A percentile compares a stretch with the other conserved stretches of the same genome.
These are phyloP conservation scores for Stenolophus ochropezus DNA, from an alignment of 2,888 invertebrate species.

Conservation along the genomic window DNA sequence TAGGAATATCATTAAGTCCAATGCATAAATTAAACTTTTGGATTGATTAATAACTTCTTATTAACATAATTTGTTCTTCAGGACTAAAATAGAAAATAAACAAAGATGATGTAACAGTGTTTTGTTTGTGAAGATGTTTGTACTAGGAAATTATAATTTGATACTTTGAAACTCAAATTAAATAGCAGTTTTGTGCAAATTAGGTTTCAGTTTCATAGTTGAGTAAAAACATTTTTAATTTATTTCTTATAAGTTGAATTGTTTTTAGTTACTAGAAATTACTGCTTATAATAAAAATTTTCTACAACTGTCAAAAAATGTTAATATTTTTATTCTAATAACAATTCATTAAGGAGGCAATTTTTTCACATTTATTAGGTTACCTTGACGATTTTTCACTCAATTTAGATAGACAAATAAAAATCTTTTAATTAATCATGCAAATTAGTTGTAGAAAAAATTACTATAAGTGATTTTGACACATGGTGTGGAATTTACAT, in stretches of 20 bases:
- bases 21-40: neutral
- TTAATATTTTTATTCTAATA: too few relatives aligned
- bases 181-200: neutral
- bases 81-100: neutral
- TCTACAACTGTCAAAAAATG: too few relatives aligned
- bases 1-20: neutral
- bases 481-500: too few relatives aligned
- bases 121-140: neutral
- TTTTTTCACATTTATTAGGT: too few relatives aligned
- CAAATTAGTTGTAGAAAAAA: too few relatives aligned
- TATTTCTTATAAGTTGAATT: neutral
- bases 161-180: neutral
- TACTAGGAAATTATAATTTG: neutral
- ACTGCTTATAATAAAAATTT: too few relatives aligned
- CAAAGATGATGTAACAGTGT: neutral
- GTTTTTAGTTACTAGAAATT: neutral
- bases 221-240: neutral
- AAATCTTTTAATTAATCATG: too few relatives aligned
- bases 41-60: neutral
- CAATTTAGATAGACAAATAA: too few relatives aligned
- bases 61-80: neutral
- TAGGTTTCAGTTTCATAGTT: neutral
- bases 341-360: too few relatives aligned
- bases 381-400: too few relatives aligned
- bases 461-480: too few relatives aligned